Conservation (phyloP, 2,113 vertebrate genomes). For the Acrocephalus kingi region DNA sequence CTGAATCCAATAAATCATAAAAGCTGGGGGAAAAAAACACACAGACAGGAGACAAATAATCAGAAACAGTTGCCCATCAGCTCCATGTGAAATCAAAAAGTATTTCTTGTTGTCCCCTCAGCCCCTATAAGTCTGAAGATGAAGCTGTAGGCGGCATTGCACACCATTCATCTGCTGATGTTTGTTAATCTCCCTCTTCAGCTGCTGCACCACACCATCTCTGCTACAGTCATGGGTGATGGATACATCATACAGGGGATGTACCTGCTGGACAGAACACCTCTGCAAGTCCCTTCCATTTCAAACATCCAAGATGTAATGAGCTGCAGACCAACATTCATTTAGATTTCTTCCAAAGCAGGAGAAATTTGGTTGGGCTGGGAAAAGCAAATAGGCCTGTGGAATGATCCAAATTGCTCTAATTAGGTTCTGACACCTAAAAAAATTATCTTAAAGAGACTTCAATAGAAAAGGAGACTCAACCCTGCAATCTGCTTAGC, state of each 20-base stretch:
- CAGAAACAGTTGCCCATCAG: not conserved
- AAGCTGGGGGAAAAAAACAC: fast-evolving
- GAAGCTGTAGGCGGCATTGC: not conserved
- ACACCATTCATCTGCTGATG: not conserved
- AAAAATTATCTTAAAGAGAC: not conserved
- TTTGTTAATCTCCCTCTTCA: not conserved
- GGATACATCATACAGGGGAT: not conserved
- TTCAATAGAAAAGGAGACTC: not conserved
- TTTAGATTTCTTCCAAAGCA: not conserved
- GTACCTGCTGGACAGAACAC: not conserved
- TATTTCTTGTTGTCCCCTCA: not conserved
- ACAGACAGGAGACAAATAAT: not conserved
- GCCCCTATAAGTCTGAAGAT: not conserved
- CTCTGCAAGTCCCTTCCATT: not conserved
- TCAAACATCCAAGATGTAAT: not conserved
- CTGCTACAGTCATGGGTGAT: not conserved
- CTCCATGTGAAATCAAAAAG: not conserved
- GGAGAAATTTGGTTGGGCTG: not conserved
- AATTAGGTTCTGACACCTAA: not conserved
- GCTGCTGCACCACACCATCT: not conserved
- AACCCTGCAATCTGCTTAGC: not conserved
- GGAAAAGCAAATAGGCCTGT: not conserved
- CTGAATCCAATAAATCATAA: not conserved
- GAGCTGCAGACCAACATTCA: not conserved
- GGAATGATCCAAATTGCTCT: not conserved